Evolutionary conservation across 2,797 vertebrate genomes (phyloP).

Genomic region (Galaxias olidus): DNA sequence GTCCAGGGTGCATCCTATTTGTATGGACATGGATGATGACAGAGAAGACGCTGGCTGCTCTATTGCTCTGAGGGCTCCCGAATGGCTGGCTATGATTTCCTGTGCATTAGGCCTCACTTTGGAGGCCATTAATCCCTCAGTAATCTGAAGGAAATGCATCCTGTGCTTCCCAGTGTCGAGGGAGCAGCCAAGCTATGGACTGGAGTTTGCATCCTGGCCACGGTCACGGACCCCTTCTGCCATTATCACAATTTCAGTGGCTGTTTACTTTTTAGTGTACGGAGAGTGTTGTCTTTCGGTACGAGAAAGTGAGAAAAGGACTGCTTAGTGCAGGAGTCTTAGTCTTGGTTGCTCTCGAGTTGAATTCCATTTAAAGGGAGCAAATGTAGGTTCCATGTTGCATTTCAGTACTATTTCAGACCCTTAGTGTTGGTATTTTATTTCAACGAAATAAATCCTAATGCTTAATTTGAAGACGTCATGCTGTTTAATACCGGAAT

Average conservation of each 20-base stretch:
- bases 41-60: neutral
- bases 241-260: slow-evolving; percentile 34
- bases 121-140: slow-evolving; percentile 39
- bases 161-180: slow-evolving; percentile 19
- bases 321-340: neutral
- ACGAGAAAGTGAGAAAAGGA: slow-evolving; percentile 15
- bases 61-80: neutral
- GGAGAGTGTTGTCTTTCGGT: neutral
- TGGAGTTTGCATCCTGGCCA: neutral
- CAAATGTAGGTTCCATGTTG: neutral
- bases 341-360: neutral
- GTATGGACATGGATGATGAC: neutral
- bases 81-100: slow-evolving; percentile 30
- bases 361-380: neutral
- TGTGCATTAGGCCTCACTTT: slow-evolving; percentile 39
- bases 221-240: slow-evolving; percentile 2
- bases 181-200: neutral
- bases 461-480: too few relatives aligned
- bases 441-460: too few relatives aligned
- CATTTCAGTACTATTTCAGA: neutral
- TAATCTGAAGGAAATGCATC: slow-evolving; percentile 25
- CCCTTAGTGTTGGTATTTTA: too few relatives aligned
- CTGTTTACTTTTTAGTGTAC: slow-evolving; percentile 44
- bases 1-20: slow-evolving; percentile 5
- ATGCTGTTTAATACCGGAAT: too few relatives aligned